Evolutionary conservation across 2,888 invertebrate species (phyloP).

Genomic region (Apodemia zela): DNA sequence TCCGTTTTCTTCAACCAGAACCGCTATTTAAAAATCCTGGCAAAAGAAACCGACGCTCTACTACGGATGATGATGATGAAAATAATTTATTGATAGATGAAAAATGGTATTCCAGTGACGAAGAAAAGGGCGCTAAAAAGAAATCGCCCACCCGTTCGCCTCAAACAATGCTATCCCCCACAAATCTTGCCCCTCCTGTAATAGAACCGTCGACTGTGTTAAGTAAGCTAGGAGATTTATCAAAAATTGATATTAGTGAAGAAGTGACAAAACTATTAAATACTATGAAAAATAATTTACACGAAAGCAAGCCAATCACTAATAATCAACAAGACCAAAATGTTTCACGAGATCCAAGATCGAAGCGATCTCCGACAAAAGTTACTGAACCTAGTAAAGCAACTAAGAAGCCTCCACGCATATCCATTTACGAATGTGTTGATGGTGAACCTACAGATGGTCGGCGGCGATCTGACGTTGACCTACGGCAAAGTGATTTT

Average conservation of each 20-base stretch:
- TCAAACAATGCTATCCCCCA: slow-evolving; percentile 48
- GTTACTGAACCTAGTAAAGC: slow-evolving; percentile 43
- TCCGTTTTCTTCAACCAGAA: slow-evolving; percentile 68
- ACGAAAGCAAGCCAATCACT: slow-evolving; percentile 49
- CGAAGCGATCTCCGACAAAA: slow-evolving; percentile 63
- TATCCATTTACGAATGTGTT: slow-evolving; percentile 82
- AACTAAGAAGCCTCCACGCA: slow-evolving; percentile 54
- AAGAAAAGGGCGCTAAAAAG: slow-evolving; percentile 79
- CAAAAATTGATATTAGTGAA: slow-evolving; percentile 86
- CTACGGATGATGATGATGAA: slow-evolving; percentile 81
- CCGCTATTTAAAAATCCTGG: slow-evolving; percentile 69
- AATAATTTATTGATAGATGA: slow-evolving; percentile 79
- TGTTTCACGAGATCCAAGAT: slow-evolving; percentile 59
- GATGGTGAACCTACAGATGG: slow-evolving; percentile 77
- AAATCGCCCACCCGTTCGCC: slow-evolving; percentile 65
- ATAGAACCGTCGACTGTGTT: slow-evolving; percentile 77
- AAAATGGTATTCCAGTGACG: slow-evolving; percentile 91
- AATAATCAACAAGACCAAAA: slow-evolving; percentile 44
- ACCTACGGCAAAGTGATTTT: slow-evolving; percentile 75
- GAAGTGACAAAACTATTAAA: slow-evolving; percentile 86
- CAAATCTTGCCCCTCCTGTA: slow-evolving; percentile 66
- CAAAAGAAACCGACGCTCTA: slow-evolving; percentile 68
- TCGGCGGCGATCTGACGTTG: slow-evolving; percentile 71
- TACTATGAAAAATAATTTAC: slow-evolving; percentile 78
- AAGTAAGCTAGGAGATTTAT: slow-evolving; percentile 84